phyloP scores from a whole-genome alignment of 2,797 vertebrate species.

The Acrossocheilus fasciatus region DNA sequence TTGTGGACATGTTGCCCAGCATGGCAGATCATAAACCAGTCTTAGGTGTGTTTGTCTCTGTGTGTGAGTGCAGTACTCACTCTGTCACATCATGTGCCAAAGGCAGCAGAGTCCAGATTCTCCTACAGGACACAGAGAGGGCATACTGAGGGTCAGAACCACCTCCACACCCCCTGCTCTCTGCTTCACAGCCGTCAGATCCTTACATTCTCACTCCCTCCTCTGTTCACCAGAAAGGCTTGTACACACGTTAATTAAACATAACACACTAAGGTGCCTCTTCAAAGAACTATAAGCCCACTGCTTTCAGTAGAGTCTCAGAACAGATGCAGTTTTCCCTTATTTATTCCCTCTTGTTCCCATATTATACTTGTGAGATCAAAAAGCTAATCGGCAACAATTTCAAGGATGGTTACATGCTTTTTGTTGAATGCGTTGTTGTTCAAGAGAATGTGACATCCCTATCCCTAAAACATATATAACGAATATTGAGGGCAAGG shows the following conservation, averaged over 20 bases:
- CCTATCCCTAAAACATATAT: neutral
- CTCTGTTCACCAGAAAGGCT: constrained; percentile 28
- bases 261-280: constrained; percentile 8
- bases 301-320: neutral
- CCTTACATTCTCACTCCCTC: constrained; percentile 16
- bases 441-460: neutral
- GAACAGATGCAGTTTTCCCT: neutral
- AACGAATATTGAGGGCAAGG: neutral
- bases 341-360: neutral
- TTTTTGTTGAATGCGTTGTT: neutral
- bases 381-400: neutral
- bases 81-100: constrained; percentile 55
- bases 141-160: constrained; percentile 25
- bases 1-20: constrained; percentile 19
- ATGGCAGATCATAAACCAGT: neutral
- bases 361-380: neutral
- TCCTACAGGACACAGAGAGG: constrained; percentile 34
- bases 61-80: constrained; percentile 35
- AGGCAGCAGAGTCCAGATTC: constrained; percentile 56
- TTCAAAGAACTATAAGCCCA: constrained; percentile 1
- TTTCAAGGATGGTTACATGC: neutral
- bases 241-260: neutral
- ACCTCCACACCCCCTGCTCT: neutral
- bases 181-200: neutral
- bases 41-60: constrained; percentile 2